Percentiles rank a stretch among this genome's conserved stretches.
These are phyloP conservation scores for Drosophila tanythrix DNA, from an alignment of 2,888 invertebrate species.

Conservation along the genomic window DNA sequence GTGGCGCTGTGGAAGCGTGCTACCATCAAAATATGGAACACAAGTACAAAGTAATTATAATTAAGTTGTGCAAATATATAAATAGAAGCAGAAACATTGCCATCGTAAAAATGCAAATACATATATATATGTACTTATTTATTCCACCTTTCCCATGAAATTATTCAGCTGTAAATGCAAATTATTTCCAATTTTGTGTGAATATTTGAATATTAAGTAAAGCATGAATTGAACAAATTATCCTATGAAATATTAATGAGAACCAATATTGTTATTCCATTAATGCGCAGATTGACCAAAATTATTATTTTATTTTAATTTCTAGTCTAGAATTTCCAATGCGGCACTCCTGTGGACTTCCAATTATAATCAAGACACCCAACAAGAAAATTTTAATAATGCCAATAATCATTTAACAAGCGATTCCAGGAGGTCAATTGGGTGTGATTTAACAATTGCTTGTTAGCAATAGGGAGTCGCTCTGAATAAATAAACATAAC, in stretches of 20 bases:
- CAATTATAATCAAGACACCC: background rate
- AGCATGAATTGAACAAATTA: background rate
- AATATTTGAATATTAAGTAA: background rate
- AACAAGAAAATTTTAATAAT: background rate
- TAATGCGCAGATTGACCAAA: background rate
- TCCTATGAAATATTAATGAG: background rate
- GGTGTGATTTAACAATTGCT: constrained; percentile 4
- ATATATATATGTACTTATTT: background rate
- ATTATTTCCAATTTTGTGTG: background rate
- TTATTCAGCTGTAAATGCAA: background rate
- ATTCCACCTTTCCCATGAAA: background rate
- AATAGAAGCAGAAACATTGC: background rate
- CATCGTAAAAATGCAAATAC: background rate
- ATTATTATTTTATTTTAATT: background rate
- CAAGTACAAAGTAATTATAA: background rate
- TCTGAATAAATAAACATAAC: background rate
- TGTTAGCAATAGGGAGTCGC: constrained; percentile 6
- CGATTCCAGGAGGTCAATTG: background rate
- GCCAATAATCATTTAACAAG: background rate
- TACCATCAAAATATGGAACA: constrained; percentile 9
- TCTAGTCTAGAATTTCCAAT: background rate
- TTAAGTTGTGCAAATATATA: background rate
- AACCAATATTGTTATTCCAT: background rate
- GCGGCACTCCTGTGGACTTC: background rate
- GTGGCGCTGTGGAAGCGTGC: constrained; percentile 59